Percentiles rank a stretch among this genome's conserved stretches.
Conservation (phyloP, 2,888 invertebrate species). For the Lasioglossum vierecki region DNA sequence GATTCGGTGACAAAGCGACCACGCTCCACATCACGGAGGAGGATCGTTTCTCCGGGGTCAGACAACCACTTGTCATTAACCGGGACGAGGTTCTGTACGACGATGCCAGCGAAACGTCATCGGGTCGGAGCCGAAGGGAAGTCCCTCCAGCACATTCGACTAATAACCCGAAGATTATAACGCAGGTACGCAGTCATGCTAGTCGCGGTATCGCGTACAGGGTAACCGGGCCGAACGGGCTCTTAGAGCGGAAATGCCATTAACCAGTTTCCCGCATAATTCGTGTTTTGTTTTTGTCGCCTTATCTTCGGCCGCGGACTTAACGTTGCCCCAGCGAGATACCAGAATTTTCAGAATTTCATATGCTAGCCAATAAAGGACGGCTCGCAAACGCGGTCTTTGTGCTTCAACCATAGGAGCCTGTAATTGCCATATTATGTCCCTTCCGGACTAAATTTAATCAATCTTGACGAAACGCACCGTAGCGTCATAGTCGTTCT, state of each 20-base stretch:
- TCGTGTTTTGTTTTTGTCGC: conserved; percentile 47
- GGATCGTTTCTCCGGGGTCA: conserved; percentile 44
- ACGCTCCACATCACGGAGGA: conserved; percentile 71
- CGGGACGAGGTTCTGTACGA: conserved; percentile 51
- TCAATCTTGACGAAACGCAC: conserved; percentile 66
- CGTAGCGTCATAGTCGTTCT: conserved; percentile 58
- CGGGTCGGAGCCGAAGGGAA: conserved; percentile 75
- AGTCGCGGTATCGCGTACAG: neutral
- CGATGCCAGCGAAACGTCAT: conserved; percentile 73
- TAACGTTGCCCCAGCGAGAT: conserved; percentile 30
- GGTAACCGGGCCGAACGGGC: neutral
- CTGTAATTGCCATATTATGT: conserved; percentile 70
- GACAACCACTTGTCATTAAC: conserved; percentile 70
- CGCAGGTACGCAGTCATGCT: conserved; percentile 73
- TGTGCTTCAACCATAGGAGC: conserved; percentile 48
- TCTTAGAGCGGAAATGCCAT: neutral
- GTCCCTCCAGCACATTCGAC: conserved; percentile 45
- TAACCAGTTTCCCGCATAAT: conserved; percentile 16
- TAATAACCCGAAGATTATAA: conserved; percentile 78
- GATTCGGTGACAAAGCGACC: conserved; percentile 73
- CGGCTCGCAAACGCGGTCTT: conserved; percentile 48
- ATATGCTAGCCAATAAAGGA: conserved; percentile 29
- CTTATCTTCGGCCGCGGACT: conserved; percentile 36
- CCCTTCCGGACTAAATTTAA: conserved; percentile 73
- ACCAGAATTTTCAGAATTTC: conserved; percentile 45